A percentile compares a stretch with the other conserved stretches of the same genome.
Evolutionary conservation across 2,113 vertebrate species (phyloP).

Genomic region (Paradoxurus hermaphroditus): DNA sequence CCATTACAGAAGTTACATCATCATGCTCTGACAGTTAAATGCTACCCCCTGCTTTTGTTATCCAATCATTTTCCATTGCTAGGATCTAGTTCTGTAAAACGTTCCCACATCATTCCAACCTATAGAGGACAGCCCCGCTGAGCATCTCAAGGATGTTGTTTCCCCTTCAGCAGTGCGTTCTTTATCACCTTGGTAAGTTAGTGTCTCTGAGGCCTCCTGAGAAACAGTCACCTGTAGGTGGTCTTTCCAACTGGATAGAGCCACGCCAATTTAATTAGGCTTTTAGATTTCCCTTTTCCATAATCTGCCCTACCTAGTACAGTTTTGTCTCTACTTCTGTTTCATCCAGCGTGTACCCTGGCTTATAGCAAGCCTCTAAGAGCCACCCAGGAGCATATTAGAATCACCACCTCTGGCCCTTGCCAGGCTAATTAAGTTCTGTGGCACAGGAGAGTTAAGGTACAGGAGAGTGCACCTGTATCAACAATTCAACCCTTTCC

Average conservation of each 20-base stretch:
- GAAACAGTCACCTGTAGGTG: background rate
- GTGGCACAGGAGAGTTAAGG: background rate
- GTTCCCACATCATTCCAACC: background rate
- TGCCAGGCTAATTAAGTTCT: background rate
- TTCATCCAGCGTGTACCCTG: background rate
- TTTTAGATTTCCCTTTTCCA: background rate
- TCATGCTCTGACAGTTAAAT: background rate
- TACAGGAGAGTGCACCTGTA: background rate
- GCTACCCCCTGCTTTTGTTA: background rate
- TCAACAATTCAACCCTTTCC: too few species aligned
- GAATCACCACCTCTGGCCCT: background rate
- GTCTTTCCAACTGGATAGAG: background rate
- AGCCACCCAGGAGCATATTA: too few species aligned
- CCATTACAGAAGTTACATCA: background rate
- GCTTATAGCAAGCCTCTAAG: background rate
- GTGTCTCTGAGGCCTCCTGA: background rate
- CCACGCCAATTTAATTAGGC: background rate
- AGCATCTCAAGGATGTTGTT: background rate
- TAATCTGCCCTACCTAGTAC: too few species aligned
- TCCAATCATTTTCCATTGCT: background rate
- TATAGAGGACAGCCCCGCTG: background rate
- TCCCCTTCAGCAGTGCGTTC: background rate
- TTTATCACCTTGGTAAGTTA: background rate
- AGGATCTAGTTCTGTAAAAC: background rate
- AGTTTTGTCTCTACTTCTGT: background rate